These are phyloP conservation scores for Notodonta ziczac DNA, from an alignment of 2,888 invertebrate species.

Conservation along the genomic window DNA sequence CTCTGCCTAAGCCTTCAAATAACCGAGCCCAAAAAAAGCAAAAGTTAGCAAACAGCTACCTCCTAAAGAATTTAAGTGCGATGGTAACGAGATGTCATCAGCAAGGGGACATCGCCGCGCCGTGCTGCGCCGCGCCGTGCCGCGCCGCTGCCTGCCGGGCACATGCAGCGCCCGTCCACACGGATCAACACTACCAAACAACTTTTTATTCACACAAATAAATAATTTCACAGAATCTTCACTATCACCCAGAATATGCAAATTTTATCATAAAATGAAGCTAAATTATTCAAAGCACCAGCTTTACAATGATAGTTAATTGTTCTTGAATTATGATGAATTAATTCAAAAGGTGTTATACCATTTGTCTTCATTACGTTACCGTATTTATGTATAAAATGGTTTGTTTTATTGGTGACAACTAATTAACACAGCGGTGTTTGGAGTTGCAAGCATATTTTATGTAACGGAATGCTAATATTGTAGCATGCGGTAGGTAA, in stretches of 20 bases:
- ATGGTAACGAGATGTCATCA: conserved; percentile 18
- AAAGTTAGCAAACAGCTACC: conserved; percentile 15
- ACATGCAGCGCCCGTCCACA: conserved; percentile 25
- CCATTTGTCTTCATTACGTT: conserved; percentile 12
- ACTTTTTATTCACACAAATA: conserved; percentile 30
- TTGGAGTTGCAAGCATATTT: neutral
- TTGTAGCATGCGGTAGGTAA: neutral
- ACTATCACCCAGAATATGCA: conserved; percentile 25
- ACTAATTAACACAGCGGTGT: conserved; percentile 1
- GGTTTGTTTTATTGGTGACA: neutral
- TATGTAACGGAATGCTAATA: neutral
- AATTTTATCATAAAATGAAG: conserved; percentile 24
- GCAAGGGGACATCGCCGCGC: conserved; percentile 7
- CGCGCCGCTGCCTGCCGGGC: neutral
- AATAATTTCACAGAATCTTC: conserved; percentile 30
- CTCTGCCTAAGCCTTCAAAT: neutral
- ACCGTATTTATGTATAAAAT: neutral
- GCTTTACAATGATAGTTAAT: conserved; percentile 23
- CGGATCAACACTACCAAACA: conserved; percentile 28
- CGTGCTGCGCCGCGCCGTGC: no score
- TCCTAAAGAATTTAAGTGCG: conserved; percentile 10
- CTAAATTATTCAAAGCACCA: conserved; percentile 27
- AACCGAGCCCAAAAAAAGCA: conserved; percentile 8
- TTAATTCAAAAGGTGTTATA: conserved; percentile 12
- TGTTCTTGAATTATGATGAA: neutral